Base-by-base conservation (phyloP, 2,797 vertebrate genomes). In the Carcharodon carcharias region DNA sequence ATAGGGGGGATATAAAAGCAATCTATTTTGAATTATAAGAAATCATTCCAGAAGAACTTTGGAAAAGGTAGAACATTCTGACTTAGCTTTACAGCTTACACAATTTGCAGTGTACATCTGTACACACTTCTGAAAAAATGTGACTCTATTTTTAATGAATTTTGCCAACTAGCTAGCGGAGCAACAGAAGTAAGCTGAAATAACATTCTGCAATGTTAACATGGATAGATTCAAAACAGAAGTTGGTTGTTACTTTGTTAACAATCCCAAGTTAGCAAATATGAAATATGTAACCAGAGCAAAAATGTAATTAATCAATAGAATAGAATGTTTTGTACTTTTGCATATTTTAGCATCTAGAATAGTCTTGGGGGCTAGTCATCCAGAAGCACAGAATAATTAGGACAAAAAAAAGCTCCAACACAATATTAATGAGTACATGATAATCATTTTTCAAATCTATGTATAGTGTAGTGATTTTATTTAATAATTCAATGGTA, bases 361-460 rank as follows among this genome's bases (percentile, higher is more conserved):
- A 93, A 67, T 93, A 93, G 91, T 93, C 91, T 67, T 93, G 91
- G 91, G 91, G 63, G 65, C 91, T 67, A 93, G 91, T 93, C 91
- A 93, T 93, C 91, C 91, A 93, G 63, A 67, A 93, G 61, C 91
- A 45, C n/a, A 67, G 63, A 67, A 93, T 93, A 93, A 93, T 93
- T 93, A 93, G 91, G 91, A 93, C 91, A 93, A 93, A 93, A 67
- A 67, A 93, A 21, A 93, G 91, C 18, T 65, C 61, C 23, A 63
- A 45, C n/a, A 67, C 56, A n/a, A 93, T 93, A 93, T 93, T 93
- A 93, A 93, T 93, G 91, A 93, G 91, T 93, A 93, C 63, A 65
- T 11, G 91, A 65, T 93, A 40, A 93, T 67, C 91, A 93, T 93
- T 93, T 40, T 67, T 93, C 91, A 67, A 93, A 63, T 40, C 91